A percentile compares a stretch with the other conserved stretches of the same genome.
phyloP scores from a whole-genome alignment of 2,888 invertebrate genomes.

The Agrochola circellaris region DNA sequence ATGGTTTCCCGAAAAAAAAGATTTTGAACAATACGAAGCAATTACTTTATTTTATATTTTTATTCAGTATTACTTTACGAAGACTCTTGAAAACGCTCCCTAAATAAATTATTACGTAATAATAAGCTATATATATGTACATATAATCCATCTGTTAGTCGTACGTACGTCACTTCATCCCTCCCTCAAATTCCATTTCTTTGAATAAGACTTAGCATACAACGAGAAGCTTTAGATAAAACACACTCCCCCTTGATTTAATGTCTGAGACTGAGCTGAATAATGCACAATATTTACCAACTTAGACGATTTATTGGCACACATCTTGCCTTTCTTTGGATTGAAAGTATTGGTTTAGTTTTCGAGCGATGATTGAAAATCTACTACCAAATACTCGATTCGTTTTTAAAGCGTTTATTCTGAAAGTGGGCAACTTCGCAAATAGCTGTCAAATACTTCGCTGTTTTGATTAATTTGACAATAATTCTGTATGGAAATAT shows the following conservation, averaged over 20 bases:
- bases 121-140: background rate
- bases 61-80: background rate
- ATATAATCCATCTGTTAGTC: slow-evolving; percentile 5
- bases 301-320: slow-evolving; percentile 67
- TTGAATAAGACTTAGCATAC: slow-evolving; percentile 78
- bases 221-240: slow-evolving; percentile 85
- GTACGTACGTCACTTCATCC: slow-evolving; percentile 68
- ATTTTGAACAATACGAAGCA: background rate
- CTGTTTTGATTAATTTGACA: too few relatives aligned
- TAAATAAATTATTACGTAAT: background rate
- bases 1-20: background rate
- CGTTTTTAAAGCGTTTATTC: background rate
- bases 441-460: too few relatives aligned
- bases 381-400: background rate
- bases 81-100: background rate
- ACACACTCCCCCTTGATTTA: slow-evolving; percentile 79
- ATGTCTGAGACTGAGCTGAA: slow-evolving; percentile 73
- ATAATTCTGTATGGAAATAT: too few relatives aligned
- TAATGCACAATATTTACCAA: slow-evolving; percentile 75
- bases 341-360: background rate
- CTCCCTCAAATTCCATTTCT: slow-evolving; percentile 77
- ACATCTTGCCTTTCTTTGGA: slow-evolving; percentile 25
- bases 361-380: background rate
- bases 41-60: background rate
- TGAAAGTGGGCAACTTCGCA: too few relatives aligned